phyloP scores from a whole-genome alignment of 1,140 invertebrate genomes.

The Drosophila seguyi region DNA sequence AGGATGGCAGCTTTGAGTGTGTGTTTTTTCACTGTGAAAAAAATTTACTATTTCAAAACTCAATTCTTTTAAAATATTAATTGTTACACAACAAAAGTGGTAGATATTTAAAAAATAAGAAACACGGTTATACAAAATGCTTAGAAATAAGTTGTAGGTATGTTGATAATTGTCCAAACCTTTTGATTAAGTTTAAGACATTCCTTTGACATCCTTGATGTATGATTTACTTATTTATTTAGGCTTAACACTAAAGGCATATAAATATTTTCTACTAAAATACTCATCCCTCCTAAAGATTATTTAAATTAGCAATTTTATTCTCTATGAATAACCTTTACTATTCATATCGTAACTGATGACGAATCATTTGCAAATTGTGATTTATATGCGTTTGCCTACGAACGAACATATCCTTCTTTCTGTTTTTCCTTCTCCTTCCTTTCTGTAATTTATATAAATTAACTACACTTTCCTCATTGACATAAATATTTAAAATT shows the following conservation, averaged over 20 bases:
- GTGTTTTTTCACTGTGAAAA: conserved; percentile 4
- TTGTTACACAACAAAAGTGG: too few species aligned
- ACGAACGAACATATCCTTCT: not conserved
- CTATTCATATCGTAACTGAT: not conserved
- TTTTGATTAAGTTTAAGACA: not conserved
- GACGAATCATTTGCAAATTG: not conserved
- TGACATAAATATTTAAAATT: not conserved
- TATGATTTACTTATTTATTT: not conserved
- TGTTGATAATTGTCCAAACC: not conserved
- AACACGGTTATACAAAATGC: not conserved
- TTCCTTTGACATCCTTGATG: not conserved
- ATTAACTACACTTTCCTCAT: not conserved
- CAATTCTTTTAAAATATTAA: not conserved
- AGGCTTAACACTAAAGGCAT: not conserved
- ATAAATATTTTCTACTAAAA: not conserved
- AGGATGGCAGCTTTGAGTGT: conserved; percentile 26
- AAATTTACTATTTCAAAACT: not conserved
- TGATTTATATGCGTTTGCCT: not conserved
- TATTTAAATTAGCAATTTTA: not conserved
- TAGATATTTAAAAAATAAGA: not conserved
- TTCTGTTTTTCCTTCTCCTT: too few species aligned
- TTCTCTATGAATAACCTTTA: not conserved
- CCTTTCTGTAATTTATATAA: not conserved
- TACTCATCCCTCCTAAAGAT: accelerated
- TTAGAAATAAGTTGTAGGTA: not conserved